These are phyloP conservation scores for Dreissena polymorpha DNA, from an alignment of 1,140 invertebrate species.

Conservation along the genomic window DNA sequence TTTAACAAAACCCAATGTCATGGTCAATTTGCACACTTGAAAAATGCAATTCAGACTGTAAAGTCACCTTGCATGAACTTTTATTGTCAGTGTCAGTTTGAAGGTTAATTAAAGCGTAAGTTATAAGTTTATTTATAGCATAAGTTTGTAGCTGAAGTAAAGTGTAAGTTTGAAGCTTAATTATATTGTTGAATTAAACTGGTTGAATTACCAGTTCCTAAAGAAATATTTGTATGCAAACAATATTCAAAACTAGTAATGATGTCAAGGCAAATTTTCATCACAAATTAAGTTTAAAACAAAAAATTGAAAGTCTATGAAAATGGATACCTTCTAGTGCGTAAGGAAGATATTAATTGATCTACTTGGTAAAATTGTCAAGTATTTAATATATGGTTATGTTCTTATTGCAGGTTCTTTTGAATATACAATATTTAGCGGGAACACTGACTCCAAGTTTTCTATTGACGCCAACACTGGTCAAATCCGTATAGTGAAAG, in stretches of 20 bases:
- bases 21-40: no score
- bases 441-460: conserved; percentile 53
- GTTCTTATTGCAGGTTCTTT: conserved; percentile 37
- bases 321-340: no score
- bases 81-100: background rate
- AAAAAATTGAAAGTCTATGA: no score
- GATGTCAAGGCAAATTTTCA: no score
- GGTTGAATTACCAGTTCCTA: no score
- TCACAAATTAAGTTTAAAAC: no score
- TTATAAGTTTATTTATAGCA: background rate
- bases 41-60: background rate
- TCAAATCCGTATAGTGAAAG: conserved; percentile 49
- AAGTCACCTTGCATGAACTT: background rate
- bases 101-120: background rate
- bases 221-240: no score
- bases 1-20: background rate
- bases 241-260: no score
- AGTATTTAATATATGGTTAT: no score
- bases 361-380: no score
- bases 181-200: background rate
- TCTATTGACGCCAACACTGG: conserved; percentile 56
- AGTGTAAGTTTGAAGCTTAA: background rate
- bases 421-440: conserved; percentile 28
- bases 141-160: background rate
- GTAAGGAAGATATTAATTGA: no score